Base-by-base conservation (phyloP, 2,113 vertebrate species). In the Cochlearius cochlearius region DNA sequence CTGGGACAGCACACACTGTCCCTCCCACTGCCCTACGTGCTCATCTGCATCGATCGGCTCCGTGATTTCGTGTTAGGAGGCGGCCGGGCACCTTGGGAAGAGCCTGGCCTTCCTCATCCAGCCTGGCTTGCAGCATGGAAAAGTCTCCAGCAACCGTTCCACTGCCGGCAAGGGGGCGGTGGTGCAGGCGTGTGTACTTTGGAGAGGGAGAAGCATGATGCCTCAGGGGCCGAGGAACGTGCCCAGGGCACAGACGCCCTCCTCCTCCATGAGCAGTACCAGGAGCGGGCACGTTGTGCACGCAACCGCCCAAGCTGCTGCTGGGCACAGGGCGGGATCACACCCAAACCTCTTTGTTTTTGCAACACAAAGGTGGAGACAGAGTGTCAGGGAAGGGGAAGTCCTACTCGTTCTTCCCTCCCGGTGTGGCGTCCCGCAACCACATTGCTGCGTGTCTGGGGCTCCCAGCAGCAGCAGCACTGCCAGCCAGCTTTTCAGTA, bases 351-450 rank as follows among this genome's bases (percentile, higher is more conserved):
- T 75, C 80, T 89, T 92, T 94, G 92, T 87, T 92, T 96, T 94
- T 94, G 92, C 95, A 96, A 94, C 69, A 58, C 72, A 92, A 90
- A 96, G 95, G 96, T 94, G 96, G 95, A 96, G 96, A 86, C 59
- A 0, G 55, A 83, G 56, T 1, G 5, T 45, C 80, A 73, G 88
- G 69, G 49, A 88, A 89, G 68, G 94, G 82, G 86, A 96, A 95
- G 92, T 72, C 86, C 88, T 95, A 32, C 76, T 83, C 9, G 21
- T 93, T 93, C 80, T 91, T 91, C 50, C 25, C 80, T 94, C 36
- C 15, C 0, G 1, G 10, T 58, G 86, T 74, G 59, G 59, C 1
- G 1, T 91, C 69, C 89, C 53, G 60, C 60, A 79, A 79, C 68
- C 86, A n/a, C 66, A 27, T 2, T 0, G 1, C 45, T 83, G 53